phyloP scores from a whole-genome alignment of 2,888 invertebrate genomes.

The Pollenia griseotomentosa region DNA sequence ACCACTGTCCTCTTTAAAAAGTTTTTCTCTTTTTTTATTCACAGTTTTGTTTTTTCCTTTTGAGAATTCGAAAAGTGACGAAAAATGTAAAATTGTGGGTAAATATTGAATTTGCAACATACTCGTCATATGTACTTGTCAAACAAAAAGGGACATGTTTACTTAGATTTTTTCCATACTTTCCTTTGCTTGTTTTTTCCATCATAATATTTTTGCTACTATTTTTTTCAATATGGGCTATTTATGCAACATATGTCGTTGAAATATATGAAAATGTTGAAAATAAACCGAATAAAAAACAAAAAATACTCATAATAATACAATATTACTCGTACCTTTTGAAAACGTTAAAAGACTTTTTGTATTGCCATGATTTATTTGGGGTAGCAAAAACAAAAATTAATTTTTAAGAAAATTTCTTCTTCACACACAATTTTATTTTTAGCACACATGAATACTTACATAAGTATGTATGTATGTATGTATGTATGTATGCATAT shows the following conservation, averaged over 20 bases:
- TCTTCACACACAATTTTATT: not conserved
- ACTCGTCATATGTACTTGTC: constrained; percentile 79
- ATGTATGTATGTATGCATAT: not conserved
- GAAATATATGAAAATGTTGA: constrained; percentile 68
- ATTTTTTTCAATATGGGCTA: constrained; percentile 65
- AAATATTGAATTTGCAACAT: constrained; percentile 84
- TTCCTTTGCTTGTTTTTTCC: constrained; percentile 7
- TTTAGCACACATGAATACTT: constrained; percentile 6
- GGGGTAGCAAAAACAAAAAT: constrained; percentile 51
- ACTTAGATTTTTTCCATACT: constrained; percentile 76
- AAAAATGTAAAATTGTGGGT: constrained; percentile 82
- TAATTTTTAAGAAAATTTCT: constrained; percentile 67
- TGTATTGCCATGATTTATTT: constrained; percentile 66
- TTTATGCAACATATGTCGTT: constrained; percentile 71
- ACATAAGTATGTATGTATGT: not conserved
- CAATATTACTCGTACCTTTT: constrained; percentile 56
- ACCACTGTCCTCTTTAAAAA: constrained; percentile 63
- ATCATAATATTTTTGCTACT: constrained; percentile 47
- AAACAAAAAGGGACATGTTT: constrained; percentile 80
- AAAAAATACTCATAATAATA: constrained; percentile 44
- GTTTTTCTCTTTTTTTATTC: constrained; percentile 41
- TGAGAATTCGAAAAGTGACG: constrained; percentile 70
- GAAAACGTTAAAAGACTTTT: constrained; percentile 54
- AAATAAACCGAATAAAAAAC: constrained; percentile 14
- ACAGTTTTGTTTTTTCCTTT: constrained; percentile 16